Conservation (phyloP, 2,113 vertebrate species). For the Oreochromis tanganicae region DNA sequence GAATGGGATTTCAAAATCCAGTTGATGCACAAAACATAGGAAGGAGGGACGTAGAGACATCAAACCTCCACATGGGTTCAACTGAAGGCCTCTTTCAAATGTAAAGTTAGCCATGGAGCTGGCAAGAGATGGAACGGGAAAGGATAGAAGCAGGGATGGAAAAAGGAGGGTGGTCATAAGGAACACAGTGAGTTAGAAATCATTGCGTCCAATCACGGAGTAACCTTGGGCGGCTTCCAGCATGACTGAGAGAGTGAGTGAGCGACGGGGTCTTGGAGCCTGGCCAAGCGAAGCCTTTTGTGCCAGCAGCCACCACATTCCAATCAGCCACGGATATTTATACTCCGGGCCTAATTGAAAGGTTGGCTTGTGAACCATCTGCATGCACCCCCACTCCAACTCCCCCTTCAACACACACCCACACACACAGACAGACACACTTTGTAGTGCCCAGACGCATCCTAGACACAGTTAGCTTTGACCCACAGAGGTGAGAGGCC, state of each 20-base stretch:
- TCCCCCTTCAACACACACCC: slow-evolving; percentile 4
- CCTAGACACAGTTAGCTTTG: slow-evolving; percentile 43
- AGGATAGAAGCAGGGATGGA: neutral
- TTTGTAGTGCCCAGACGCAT: neutral
- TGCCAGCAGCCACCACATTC: slow-evolving; percentile 69
- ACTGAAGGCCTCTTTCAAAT: slow-evolving; percentile 42
- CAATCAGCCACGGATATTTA: slow-evolving; percentile 71
- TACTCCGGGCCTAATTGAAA: slow-evolving; percentile 72
- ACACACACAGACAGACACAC: slow-evolving; percentile 1
- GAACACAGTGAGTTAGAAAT: slow-evolving; percentile 59
- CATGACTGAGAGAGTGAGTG: slow-evolving; percentile 47
- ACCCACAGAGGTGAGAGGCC: slow-evolving; percentile 47
- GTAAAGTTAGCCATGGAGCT: slow-evolving; percentile 19
- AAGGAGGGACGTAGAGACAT: neutral
- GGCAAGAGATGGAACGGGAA: slow-evolving; percentile 5
- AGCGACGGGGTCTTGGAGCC: slow-evolving; percentile 65
- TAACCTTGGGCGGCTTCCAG: slow-evolving; percentile 73
- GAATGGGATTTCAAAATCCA: slow-evolving; percentile 28
- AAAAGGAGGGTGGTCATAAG: slow-evolving; percentile 29
- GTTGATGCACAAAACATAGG: slow-evolving; percentile 13
- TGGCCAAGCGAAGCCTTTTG: slow-evolving; percentile 65
- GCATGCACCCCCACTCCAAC: slow-evolving; percentile 51
- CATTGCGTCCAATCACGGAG: slow-evolving; percentile 58
- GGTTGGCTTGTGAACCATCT: slow-evolving; percentile 69
- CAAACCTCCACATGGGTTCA: slow-evolving; percentile 26